These are phyloP conservation scores for Thera britannica DNA, from an alignment of 2,888 invertebrate species.

Conservation along the genomic window DNA sequence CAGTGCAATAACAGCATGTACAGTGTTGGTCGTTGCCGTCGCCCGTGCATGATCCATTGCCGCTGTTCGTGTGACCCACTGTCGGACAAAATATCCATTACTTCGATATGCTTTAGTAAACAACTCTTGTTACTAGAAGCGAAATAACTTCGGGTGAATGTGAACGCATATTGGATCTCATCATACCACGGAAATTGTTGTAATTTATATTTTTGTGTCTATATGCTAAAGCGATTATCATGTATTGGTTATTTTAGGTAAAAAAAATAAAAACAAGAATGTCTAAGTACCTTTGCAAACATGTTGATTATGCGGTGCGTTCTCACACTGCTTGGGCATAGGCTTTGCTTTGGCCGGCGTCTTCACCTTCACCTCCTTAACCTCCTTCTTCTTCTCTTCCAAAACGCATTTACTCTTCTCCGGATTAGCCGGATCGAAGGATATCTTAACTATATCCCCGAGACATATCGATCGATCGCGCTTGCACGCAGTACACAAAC, in stretches of 20 bases:
- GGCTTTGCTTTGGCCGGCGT: conserved; percentile 57
- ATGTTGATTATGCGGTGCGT: conserved; percentile 72
- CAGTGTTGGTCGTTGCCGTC: conserved; percentile 81
- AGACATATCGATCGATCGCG: conserved; percentile 56
- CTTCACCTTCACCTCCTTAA: conserved; percentile 40
- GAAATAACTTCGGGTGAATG: too few relatives aligned
- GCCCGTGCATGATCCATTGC: conserved; percentile 59
- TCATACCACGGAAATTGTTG: background rate
- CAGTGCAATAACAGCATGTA: conserved; percentile 92
- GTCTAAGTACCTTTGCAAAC: conserved; percentile 70
- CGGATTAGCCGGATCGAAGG: conserved; percentile 53
- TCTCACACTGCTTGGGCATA: conserved; percentile 69
- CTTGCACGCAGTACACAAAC: conserved; percentile 66
- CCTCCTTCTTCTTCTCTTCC: conserved; percentile 54
- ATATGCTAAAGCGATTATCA: too few relatives aligned
- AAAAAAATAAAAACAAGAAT: background rate
- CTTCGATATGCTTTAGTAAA: too few relatives aligned
- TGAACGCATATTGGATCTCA: background rate
- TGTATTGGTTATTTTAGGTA: background rate
- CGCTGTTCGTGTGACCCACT: conserved; percentile 64
- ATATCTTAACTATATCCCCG: conserved; percentile 65
- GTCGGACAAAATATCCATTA: conserved; percentile 19
- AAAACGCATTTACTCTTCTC: conserved; percentile 48
- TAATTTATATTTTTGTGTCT: background rate
- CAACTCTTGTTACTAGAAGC: too few relatives aligned